Evolutionary conservation across 2,797 vertebrate species (phyloP).

Genomic region (Ibycter americanus): DNA sequence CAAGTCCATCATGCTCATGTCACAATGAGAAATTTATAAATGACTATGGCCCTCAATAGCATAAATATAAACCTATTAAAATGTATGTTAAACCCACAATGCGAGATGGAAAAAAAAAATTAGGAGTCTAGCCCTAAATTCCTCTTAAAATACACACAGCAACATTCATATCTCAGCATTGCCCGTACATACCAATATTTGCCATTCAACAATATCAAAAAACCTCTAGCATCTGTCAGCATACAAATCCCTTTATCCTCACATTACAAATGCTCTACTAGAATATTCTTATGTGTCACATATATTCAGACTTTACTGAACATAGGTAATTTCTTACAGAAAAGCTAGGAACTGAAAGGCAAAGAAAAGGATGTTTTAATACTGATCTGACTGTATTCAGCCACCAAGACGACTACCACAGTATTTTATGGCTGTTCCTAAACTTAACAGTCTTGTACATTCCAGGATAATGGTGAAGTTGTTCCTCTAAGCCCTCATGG

Average conservation of each 20-base stretch:
- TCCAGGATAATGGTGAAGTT: not conserved
- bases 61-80: not conserved
- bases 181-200: not conserved
- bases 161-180: not conserved
- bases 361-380: not conserved
- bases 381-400: conserved; percentile 28
- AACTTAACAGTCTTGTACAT: not conserved
- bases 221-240: not conserved
- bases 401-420: not conserved
- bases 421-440: not conserved
- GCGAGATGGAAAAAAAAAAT: not conserved
- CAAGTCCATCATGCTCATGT: not conserved
- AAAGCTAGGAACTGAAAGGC: not conserved
- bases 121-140: not conserved
- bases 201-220: not conserved
- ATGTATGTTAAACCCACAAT: not conserved
- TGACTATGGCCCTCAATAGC: accelerated
- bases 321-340: conserved; percentile 11
- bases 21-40: not conserved
- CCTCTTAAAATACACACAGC: not conserved
- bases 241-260: not conserved
- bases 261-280: not conserved
- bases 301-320: not conserved
- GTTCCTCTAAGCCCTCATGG: not conserved
- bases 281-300: not conserved